phyloP scores from a whole-genome alignment of 2,888 invertebrate species.

The Cryptops parisi region DNA sequence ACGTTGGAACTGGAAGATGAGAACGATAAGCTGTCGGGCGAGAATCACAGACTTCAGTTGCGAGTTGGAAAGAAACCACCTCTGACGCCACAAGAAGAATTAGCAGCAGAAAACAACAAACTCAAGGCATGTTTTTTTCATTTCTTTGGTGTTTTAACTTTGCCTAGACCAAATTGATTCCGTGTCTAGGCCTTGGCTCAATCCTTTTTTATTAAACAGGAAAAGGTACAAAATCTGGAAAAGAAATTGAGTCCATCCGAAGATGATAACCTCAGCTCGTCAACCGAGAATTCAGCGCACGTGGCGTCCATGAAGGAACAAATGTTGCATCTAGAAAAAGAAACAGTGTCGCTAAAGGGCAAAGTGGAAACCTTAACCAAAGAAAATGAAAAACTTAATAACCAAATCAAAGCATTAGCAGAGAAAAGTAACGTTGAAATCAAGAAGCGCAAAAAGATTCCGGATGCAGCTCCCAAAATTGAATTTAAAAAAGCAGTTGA shows the following conservation, averaged over 20 bases:
- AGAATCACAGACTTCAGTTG: constrained; percentile 55
- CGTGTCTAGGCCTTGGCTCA: too few relatives aligned
- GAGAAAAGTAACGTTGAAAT: constrained; percentile 2
- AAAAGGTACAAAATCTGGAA: constrained; percentile 20
- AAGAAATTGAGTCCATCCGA: constrained; percentile 6
- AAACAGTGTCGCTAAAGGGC: constrained; percentile 49
- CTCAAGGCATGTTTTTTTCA: too few relatives aligned
- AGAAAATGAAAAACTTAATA: constrained; percentile 23
- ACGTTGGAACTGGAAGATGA: constrained; percentile 45
- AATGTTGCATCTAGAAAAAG: constrained; percentile 46
- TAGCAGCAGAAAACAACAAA: constrained; percentile 31
- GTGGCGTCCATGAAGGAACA: constrained; percentile 40
- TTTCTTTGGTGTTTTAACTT: too few relatives aligned
- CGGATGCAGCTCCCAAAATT: constrained; percentile 21
- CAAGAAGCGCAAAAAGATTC: constrained; percentile 8
- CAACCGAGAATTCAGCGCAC: background rate
- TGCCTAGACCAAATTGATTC: too few relatives aligned
- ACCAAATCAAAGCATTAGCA: constrained; percentile 13
- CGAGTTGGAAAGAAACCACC: constrained; percentile 25
- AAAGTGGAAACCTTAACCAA: constrained; percentile 21
- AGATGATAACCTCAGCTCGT: background rate
- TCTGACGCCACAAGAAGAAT: constrained; percentile 20
- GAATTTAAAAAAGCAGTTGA: constrained; percentile 59
- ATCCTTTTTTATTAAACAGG: too few relatives aligned
- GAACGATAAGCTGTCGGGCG: constrained; percentile 55